Percentiles rank a stretch among this genome's conserved stretches.
These are phyloP conservation scores for Centropus bengalensis DNA, from an alignment of 2,113 vertebrate genomes.

Conservation along the genomic window DNA sequence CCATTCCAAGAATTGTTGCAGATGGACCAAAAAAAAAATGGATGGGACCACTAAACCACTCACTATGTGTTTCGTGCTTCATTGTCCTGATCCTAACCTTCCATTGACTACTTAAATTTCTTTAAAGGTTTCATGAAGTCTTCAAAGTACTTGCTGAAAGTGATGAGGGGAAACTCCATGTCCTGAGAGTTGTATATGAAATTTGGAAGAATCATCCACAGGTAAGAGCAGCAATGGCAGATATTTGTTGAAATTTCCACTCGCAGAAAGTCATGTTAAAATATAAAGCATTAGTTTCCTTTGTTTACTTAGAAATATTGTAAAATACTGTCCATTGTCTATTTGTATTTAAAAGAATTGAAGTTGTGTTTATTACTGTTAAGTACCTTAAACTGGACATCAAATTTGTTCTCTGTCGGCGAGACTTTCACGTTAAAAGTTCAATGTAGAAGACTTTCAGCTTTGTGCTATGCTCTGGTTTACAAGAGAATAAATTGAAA, in stretches of 20 bases:
- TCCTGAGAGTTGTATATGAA: constrained; percentile 89
- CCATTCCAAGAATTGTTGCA: neutral
- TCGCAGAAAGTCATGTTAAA: neutral
- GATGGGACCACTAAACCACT: neutral
- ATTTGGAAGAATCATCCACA: constrained; percentile 92
- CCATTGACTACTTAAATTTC: neutral
- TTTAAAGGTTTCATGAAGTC: constrained; percentile 89
- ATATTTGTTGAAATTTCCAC: neutral
- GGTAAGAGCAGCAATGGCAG: constrained; percentile 66
- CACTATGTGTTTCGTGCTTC: neutral
- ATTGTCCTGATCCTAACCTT: neutral
- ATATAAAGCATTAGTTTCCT: neutral
- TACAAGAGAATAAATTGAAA: neutral
- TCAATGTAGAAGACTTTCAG: neutral
- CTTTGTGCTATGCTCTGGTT: neutral
- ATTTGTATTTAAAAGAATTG: neutral
- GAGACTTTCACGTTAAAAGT: neutral
- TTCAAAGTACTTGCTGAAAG: constrained; percentile 87
- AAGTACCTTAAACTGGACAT: neutral
- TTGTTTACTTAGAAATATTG: neutral
- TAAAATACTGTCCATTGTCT: neutral
- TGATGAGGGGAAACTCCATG: constrained; percentile 91
- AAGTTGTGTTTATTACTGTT: neutral
- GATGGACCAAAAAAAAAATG: neutral
- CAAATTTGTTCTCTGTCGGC: neutral